Evolutionary conservation across 2,888 invertebrate genomes (phyloP), one percentile per base, ranked within the genome.

Genomic region (Criorhina ranunculi): DNA sequence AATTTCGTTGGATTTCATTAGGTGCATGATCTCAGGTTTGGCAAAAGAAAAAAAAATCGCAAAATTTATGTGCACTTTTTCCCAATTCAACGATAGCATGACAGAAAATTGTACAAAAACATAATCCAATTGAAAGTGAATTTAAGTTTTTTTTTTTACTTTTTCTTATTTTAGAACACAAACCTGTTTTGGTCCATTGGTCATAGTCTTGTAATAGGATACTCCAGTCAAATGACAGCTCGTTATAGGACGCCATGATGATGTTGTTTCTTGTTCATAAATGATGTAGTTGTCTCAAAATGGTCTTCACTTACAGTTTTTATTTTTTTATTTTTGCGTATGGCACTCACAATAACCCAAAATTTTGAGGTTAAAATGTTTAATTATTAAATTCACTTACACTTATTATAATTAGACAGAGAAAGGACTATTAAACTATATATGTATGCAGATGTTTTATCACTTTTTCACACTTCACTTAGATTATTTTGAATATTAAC

Each of bases 141-240:
- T 42, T 12, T 0, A 33, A 19, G 59, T 7, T 35, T 33, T 44
- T 15, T 12, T 42, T 64, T 6, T n/a, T 5, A n/a, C n/a, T n/a
- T n/a, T n/a, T n/a, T n/a, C n/a, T 42, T 6, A 42, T 11, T 9
- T 37, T 51, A 67, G 6, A 77, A 76, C 70, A 85, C 88, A 87
- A 86, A 89, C 89, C 89, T 88, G 88, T 85, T 87, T 87, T 88
- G 7, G 89, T 87, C 88, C 88, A 88, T 79, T 88, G 86, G 57
- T 87, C 87, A 72, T 76, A 87, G 75, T 88, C 83, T 86, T 86
- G 87, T 35, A 86, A 86, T 80, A 89, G 86, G 64, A 88, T 87
- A 82, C 73, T 87, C 88, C 88, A 89, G 78, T 89, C 89, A 86
- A 88, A 89, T 79, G 87, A 87, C 73, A 89, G 72, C 77, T 89